A percentile compares a stretch with the other conserved stretches of the same genome.
Evolutionary conservation across 2,888 invertebrate species (phyloP).

Genomic region (Leucoptera coffeella): DNA sequence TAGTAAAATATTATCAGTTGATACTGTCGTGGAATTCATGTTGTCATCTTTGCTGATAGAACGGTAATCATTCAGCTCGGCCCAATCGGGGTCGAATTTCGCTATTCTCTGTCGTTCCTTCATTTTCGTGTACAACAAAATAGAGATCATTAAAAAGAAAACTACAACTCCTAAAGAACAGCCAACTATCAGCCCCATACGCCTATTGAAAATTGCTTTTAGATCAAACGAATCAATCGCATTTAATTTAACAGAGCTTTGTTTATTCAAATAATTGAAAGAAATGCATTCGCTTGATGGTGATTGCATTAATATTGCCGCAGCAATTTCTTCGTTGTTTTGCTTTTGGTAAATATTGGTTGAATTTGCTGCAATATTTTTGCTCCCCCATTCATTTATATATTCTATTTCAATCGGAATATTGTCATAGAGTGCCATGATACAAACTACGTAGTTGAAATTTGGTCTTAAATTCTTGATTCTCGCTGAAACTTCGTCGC

Average conservation of each 20-base stretch:
- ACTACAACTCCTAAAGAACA: constrained; percentile 38
- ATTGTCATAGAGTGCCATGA: constrained; percentile 28
- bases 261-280: constrained; percentile 32
- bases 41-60: constrained; percentile 43
- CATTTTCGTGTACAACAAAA: constrained; percentile 38
- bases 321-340: constrained; percentile 27
- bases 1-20: constrained; percentile 43
- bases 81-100: constrained; percentile 38
- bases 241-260: constrained; percentile 16
- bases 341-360: constrained; percentile 17
- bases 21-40: constrained; percentile 33
- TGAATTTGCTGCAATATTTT: constrained; percentile 13
- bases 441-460: constrained; percentile 30
- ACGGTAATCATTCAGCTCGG: constrained; percentile 44
- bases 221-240: constrained; percentile 22
- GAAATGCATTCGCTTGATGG: constrained; percentile 39
- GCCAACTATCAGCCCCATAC: constrained; percentile 40
- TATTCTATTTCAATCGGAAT: constrained; percentile 14
- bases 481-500: constrained; percentile 25
- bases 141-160: constrained; percentile 39
- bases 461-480: constrained; percentile 25
- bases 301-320: constrained; percentile 25
- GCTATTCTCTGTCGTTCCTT: constrained; percentile 43
- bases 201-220: constrained; percentile 26
- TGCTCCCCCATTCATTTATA: constrained; percentile 13